Base-by-base conservation (phyloP, 2,113 vertebrate species). In the Arizona elegans region DNA sequence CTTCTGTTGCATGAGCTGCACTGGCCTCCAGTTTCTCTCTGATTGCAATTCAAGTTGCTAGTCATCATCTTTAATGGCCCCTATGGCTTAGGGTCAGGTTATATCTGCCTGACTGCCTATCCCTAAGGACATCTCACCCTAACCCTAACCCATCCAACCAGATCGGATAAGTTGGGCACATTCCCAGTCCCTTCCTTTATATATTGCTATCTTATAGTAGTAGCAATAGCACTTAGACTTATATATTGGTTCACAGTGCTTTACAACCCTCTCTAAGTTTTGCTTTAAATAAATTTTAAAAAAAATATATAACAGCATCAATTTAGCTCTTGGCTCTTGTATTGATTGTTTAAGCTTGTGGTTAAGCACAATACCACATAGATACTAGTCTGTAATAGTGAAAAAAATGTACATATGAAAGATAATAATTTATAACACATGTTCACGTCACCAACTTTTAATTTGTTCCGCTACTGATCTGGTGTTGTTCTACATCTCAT, bases 371-470 rank as follows among this genome's bases (percentile, higher is more conserved):
- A 95, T 47, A 88, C 87, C 87, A 95, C 95, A 26, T 58, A 93
- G 86, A 58, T 23, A 86, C 53, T 93, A 92, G 93, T 93, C 87
- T 94, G 86, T 95, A 85, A 24, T 95, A 95, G 96, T 96, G 93
- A 95, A 97, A 96, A 96, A 94, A 86, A 2, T 2, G 0, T 75
- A 54, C 1, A 3, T 92, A 93, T 23, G 90, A 96, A 96, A 92
- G 90, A 81, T 89, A 94, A 75, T 96, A 93, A 97, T 96, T 96
- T 95, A 96, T 93, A 92, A 97, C 91, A 75, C 8, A 94, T 96
- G 96, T 95, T 97, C 95, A 94, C 91, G 94, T 92, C 94, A 95
- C 92, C 91, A 96, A 93, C 87, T 95, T 95, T 95, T 96, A 94
- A 94, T 95, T 89, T 96, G 92, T 59, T 95, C 93, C 95, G 86